phyloP scores from a whole-genome alignment of 2,797 vertebrate genomes.

The Eulemur mongoz region DNA sequence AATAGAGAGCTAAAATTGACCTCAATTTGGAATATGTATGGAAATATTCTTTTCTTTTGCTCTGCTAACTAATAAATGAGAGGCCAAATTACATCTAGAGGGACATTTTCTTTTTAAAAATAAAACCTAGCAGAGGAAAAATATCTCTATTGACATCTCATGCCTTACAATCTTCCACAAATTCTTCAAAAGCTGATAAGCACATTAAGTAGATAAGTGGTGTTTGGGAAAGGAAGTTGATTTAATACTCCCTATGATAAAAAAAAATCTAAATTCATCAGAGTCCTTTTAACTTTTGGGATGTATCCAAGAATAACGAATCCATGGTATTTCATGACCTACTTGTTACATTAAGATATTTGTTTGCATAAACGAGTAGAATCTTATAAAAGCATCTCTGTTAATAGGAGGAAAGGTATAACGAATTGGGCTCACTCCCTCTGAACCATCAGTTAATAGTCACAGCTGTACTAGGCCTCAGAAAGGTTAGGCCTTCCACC shows the following conservation, averaged over 20 bases:
- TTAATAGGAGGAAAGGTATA: not conserved
- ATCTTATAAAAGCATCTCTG: not conserved
- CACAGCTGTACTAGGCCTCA: not conserved
- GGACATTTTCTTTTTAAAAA: conserved; percentile 4
- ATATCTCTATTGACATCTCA: not conserved
- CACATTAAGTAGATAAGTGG: not conserved
- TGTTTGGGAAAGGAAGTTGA: conserved; percentile 33
- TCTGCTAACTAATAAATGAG: not conserved
- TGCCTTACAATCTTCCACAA: not conserved
- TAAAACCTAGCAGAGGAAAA: not conserved
- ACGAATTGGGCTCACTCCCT: not conserved
- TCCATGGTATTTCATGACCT: not conserved
- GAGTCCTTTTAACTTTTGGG: not conserved
- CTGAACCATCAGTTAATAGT: not conserved
- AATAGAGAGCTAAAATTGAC: not conserved
- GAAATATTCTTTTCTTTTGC: conserved; percentile 1
- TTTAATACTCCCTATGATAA: not conserved
- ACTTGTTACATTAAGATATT: not conserved
- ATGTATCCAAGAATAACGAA: not conserved
- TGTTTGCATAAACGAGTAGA: not conserved
- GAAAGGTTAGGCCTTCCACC: not conserved
- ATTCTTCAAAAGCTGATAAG: not conserved
- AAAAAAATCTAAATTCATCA: not conserved
- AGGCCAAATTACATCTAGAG: not conserved
- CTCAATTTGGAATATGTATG: not conserved